These are phyloP conservation scores for Nomada fucata DNA, from an alignment of 2,888 invertebrate genomes.

Conservation along the genomic window DNA sequence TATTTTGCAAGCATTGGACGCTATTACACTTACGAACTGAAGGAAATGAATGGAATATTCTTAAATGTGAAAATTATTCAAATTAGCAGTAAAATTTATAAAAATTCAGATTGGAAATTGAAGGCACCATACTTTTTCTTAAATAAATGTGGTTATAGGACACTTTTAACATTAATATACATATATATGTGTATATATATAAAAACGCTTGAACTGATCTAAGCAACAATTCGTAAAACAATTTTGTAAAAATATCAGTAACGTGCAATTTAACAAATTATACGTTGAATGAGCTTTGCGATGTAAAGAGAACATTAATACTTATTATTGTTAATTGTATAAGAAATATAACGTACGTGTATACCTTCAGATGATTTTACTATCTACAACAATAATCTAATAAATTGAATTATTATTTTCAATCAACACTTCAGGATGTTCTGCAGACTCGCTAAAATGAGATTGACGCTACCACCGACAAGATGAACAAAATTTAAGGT, in stretches of 20 bases:
- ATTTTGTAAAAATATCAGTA: conserved; percentile 36
- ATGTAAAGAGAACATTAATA: conserved; percentile 19
- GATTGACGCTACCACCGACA: conserved; percentile 59
- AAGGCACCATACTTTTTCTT: background rate
- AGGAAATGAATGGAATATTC: background rate
- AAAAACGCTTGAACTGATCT: background rate
- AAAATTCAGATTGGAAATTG: background rate
- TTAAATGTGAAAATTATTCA: background rate
- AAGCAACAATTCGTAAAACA: conserved; percentile 3
- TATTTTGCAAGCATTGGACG: background rate
- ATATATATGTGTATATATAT: background rate
- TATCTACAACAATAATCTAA: conserved; percentile 41
- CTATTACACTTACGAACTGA: background rate
- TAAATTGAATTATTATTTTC: conserved; percentile 51
- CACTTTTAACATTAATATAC: background rate
- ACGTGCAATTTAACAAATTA: conserved; percentile 36
- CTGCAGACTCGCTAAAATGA: conserved; percentile 41
- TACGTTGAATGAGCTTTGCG: conserved; percentile 1
- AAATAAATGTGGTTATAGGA: conserved; percentile 1
- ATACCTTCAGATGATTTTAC: conserved; percentile 47
- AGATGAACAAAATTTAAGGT: conserved; percentile 42
- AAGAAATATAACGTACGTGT: conserved; percentile 38
- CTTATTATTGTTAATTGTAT: conserved; percentile 14
- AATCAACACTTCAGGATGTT: conserved; percentile 42
- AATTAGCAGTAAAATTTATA: background rate